Evolutionary conservation across 2,888 invertebrate species (phyloP).

Genomic region (Drosophila longiperda): DNA sequence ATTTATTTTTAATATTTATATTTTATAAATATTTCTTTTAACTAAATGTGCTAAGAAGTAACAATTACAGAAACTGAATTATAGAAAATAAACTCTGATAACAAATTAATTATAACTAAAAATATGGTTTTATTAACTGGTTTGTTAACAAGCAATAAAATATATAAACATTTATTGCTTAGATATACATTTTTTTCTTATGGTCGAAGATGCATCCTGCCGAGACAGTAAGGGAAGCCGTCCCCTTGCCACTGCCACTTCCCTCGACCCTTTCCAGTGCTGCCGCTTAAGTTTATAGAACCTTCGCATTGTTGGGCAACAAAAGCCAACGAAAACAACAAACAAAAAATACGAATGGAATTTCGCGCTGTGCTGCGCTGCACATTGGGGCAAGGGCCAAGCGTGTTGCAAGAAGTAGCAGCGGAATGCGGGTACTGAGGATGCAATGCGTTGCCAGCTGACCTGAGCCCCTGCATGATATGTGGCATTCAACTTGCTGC

Average conservation of each 20-base stretch:
- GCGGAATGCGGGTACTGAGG: slow-evolving; percentile 53
- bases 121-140: background rate
- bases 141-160: background rate
- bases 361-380: slow-evolving; percentile 82
- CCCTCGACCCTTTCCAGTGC: background rate
- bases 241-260: background rate
- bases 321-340: slow-evolving; percentile 72
- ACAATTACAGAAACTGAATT: background rate
- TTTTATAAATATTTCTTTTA: no score
- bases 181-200: background rate
- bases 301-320: slow-evolving; percentile 78
- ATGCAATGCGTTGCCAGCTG: slow-evolving; percentile 66
- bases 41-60: background rate
- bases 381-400: slow-evolving; percentile 21
- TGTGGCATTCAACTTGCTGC: slow-evolving; percentile 51
- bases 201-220: background rate
- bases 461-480: slow-evolving; percentile 42
- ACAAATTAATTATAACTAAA: background rate
- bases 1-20: no score
- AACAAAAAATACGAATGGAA: slow-evolving; percentile 73
- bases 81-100: no score
- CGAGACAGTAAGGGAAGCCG: slow-evolving; percentile 34
- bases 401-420: background rate
- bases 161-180: background rate
- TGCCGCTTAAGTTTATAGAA: slow-evolving; percentile 56